A percentile compares a stretch with the other conserved stretches of the same genome.
These are phyloP conservation scores for Spodoptera litura DNA, from an alignment of 1,140 invertebrate species.

Conservation along the genomic window DNA sequence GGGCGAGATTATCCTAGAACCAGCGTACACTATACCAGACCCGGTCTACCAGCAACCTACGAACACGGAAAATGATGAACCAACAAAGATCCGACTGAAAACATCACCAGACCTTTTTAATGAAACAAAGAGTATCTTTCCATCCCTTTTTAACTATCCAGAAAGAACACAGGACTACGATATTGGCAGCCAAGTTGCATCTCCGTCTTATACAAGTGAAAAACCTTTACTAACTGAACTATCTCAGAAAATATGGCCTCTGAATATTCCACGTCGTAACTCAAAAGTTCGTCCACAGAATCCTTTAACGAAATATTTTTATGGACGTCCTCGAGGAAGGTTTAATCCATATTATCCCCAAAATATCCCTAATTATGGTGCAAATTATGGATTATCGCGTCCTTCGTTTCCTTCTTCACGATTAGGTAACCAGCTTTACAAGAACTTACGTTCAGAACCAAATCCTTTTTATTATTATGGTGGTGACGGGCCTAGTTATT, in stretches of 20 bases:
- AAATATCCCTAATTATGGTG: background rate
- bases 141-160: conserved; percentile 45
- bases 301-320: background rate
- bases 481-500: conserved; percentile 42
- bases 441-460: background rate
- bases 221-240: no score
- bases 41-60: conserved; percentile 40
- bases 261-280: background rate
- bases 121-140: conserved; percentile 69
- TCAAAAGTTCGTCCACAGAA: background rate
- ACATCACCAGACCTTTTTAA: conserved; percentile 62
- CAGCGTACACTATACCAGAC: conserved; percentile 29
- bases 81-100: conserved; percentile 50
- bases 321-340: background rate
- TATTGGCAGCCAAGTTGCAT: no score
- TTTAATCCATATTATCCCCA: background rate
- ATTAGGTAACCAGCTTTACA: background rate
- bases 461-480: background rate
- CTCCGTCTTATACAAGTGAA: no score
- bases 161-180: no score
- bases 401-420: background rate
- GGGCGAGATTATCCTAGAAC: conserved; percentile 65
- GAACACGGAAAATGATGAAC: conserved; percentile 44
- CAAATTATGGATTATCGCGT: background rate
- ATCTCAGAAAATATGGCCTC: no score